Evolutionary conservation across 2,888 invertebrate species (phyloP).

Genomic region (Tubiluchus corallicola): DNA sequence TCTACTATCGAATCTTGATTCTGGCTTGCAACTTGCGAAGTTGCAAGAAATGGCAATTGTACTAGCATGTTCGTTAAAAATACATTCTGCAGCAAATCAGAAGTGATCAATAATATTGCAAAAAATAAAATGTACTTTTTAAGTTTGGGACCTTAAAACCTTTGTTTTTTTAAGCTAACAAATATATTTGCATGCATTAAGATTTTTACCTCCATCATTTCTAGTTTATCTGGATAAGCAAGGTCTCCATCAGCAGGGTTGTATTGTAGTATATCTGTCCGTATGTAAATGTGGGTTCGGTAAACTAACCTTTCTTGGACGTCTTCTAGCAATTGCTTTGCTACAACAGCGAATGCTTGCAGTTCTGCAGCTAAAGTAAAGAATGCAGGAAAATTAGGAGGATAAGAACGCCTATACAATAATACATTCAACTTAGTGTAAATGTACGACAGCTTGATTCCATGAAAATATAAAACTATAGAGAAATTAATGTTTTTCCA

Average conservation of each 20-base stretch:
- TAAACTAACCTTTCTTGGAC: conserved; percentile 90
- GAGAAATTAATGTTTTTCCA: conserved; percentile 10
- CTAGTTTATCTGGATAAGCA: conserved; percentile 89
- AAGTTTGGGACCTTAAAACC: too few relatives aligned
- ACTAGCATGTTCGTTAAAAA: too few relatives aligned
- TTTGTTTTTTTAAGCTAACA: too few relatives aligned
- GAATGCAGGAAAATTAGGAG: conserved; percentile 8
- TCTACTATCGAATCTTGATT: too few relatives aligned
- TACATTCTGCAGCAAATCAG: too few relatives aligned
- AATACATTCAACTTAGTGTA: too few relatives aligned
- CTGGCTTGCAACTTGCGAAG: too few relatives aligned
- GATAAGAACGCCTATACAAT: too few relatives aligned
- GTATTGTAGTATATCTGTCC: conserved; percentile 59
- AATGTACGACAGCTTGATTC: conserved; percentile 1
- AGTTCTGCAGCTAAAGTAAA: conserved; percentile 40
- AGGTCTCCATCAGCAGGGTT: conserved; percentile 81
- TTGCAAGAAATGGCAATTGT: too few relatives aligned
- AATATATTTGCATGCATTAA: too few relatives aligned
- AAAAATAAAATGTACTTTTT: too few relatives aligned
- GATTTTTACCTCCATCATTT: conserved; percentile 95
- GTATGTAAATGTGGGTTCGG: conserved; percentile 77
- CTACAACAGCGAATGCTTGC: conserved; percentile 52
- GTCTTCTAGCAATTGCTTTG: conserved; percentile 62
- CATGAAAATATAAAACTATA: conserved; percentile 7
- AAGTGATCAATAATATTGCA: too few relatives aligned